Base-by-base conservation (phyloP, 2,888 invertebrate genomes). In the Dioctria rufipes region DNA sequence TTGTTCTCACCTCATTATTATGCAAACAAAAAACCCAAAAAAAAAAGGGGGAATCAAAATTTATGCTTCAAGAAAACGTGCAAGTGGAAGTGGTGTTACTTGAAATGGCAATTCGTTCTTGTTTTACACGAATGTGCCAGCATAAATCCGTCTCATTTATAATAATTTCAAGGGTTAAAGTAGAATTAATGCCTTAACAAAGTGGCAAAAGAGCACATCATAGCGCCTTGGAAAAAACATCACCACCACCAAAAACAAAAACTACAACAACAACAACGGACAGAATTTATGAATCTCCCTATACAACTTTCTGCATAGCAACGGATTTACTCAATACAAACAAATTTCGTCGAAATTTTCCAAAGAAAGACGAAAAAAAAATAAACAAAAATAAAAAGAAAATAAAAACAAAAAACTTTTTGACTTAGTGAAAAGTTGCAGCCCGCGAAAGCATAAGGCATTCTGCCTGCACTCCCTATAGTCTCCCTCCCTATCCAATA, bases 121-220 rank as follows among this genome's bases (percentile, higher is more conserved):
- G 54, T 11, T 54, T 54, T 54, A 54, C 54, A 54, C 54, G 54
- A 54, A 5, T 11, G 6, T 54, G 11, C 5, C 11, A 54, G 61
- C 61, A 61, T 61, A 61, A 61, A 61, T 61, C 39, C 61, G 37
- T 39, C 39, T 39, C 61, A 61, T 61, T 61, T 61, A 61, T 61
- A 61, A 39, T 39, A 25, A 61, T 61, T 61, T 25, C 61, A 61
- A 61, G 37, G 61, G 61, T 61, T 61, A 13, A 61, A 54, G 61
- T 61, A 6, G 39, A 39, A 61, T 61, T 61, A 61, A 61, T 61
- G 61, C 6, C 61, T 61, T 61, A 61, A 61, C 37, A 61, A 25
- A 39, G 37, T 39, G 6, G 25, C 4, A 39, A 61, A n/a, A n/a
- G n/a, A n/a, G n/a, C n/a, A n/a, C n/a, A n/a, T n/a, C n/a, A n/a